These are phyloP conservation scores for Siniperca obscura DNA, from an alignment of 2,797 vertebrate genomes.

Conservation along the genomic window DNA sequence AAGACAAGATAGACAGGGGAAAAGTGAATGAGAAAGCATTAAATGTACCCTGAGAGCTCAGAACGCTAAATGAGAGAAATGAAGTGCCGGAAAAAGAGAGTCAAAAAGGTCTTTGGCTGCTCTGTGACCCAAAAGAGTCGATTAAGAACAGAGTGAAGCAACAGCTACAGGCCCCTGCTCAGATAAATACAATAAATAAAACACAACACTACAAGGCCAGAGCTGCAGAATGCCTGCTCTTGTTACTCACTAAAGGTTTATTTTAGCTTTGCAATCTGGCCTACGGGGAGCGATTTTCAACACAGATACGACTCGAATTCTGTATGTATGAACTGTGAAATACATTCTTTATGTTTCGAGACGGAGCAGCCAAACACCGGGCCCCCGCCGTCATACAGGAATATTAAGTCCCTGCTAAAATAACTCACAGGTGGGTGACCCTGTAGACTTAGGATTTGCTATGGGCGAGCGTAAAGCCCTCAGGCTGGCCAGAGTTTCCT, in stretches of 20 bases:
- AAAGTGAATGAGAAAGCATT: conserved; percentile 46
- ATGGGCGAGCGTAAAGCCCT: conserved; percentile 57
- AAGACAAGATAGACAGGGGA: conserved; percentile 55
- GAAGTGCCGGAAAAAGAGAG: conserved; percentile 68
- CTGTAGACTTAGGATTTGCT: conserved; percentile 64
- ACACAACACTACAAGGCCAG: conserved; percentile 60
- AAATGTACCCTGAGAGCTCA: conserved; percentile 36
- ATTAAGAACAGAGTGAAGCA: conserved; percentile 75
- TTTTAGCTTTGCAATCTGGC: conserved; percentile 60
- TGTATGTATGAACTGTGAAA: conserved; percentile 59
- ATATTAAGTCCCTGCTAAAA: conserved; percentile 70
- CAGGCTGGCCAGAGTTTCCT: conserved; percentile 62
- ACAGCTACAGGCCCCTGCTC: conserved; percentile 66
- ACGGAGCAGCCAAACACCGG: conserved; percentile 44
- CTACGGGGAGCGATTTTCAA: conserved; percentile 59
- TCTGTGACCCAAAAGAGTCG: conserved; percentile 68
- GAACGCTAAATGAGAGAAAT: conserved; percentile 66
- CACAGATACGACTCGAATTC: conserved; percentile 45
- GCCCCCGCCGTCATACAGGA: conserved; percentile 46
- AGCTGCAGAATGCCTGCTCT: conserved; percentile 58
- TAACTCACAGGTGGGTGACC: conserved; percentile 75
- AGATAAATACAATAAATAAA: conserved; percentile 82
- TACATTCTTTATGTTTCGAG: conserved; percentile 63
- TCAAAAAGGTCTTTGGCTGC: conserved; percentile 72
- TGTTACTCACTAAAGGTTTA: conserved; percentile 63